Base-by-base conservation (phyloP, 2,888 invertebrate genomes). In the Dichetophora obliterata region DNA sequence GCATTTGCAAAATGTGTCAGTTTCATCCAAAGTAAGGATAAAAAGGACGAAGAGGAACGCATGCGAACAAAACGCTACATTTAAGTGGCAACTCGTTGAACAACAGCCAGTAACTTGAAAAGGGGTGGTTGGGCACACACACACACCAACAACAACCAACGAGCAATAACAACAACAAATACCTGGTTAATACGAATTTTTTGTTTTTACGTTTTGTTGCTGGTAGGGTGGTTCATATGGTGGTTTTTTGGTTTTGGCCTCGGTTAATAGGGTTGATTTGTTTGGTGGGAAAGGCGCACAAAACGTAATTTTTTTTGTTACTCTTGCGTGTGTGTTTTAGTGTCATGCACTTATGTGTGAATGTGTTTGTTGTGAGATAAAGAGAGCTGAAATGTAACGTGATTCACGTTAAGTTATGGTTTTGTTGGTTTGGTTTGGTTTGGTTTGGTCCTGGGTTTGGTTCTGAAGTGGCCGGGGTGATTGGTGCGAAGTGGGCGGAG, bases 181-280 rank as follows among this genome's bases (percentile, higher is more conserved):
- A 31, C 66, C 52, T 31, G 65, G 66, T 75, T 75, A 75, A 75
- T 66, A 66, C 65, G 54, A 66, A 54, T 66, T 54, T 66, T 31
- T 65, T 24, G 0, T 19, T 37, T 19, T n/a, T 34, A n/a, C 5
- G 27, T 24, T 16, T 22, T 37, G 34, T 68, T 27, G 43, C 14
- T 11, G 11, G 70, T 43, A 63, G 65, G 75, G 70, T 79, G 76
- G 76, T 77, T 76, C 76, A 79, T 76, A 75, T 74, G 79, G 78
- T 68, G 80, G 78, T 78, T 80, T 80, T 78, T 74, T 79, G 80
- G 77, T 77, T 78, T 77, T 73, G 71, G 79, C 54, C 65, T 76
- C 63, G 78, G 79, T 81, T 79, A 82, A 81, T 80, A 75, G 82
- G 82, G 82, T 82, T 79, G 82, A 75, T 78, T 78, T 79, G 54